Percentiles rank a stretch among this genome's conserved stretches.
Conservation (phyloP, 2,888 invertebrate genomes). For the Ptilodon capucinus region DNA sequence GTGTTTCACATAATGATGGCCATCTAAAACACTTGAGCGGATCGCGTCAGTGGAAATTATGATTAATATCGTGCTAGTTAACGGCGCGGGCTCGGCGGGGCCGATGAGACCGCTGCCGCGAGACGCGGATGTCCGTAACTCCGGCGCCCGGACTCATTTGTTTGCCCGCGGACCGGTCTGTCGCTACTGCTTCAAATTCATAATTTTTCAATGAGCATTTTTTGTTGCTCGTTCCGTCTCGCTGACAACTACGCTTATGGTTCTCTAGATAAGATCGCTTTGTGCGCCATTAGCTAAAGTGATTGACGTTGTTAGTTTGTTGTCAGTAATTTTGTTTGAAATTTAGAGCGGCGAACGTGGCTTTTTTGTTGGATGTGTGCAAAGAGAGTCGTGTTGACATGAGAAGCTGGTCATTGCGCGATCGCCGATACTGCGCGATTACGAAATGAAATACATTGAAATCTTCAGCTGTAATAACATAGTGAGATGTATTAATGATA, state of each 20-base stretch:
- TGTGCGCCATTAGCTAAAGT: conserved; percentile 76
- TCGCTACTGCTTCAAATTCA: conserved; percentile 62
- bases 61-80: conserved; percentile 75
- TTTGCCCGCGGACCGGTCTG: conserved; percentile 50
- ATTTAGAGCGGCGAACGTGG: conserved; percentile 61
- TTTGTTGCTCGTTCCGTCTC: conserved; percentile 50
- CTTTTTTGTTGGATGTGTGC: conserved; percentile 51
- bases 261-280: conserved; percentile 66
- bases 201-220: conserved; percentile 68
- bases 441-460: conserved; percentile 29
- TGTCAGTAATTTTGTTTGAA: conserved; percentile 80
- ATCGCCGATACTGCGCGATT: conserved; percentile 33
- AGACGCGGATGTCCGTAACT: conserved; percentile 56
- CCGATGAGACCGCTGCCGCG: conserved; percentile 23
- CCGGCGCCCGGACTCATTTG: conserved; percentile 59
- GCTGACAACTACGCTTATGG: conserved; percentile 78
- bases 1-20: conserved; percentile 67
- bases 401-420: conserved; percentile 48
- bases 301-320: conserved; percentile 79
- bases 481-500: conserved; percentile 26
- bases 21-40: conserved; percentile 74
- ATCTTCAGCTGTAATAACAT: conserved; percentile 24
- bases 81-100: conserved; percentile 44
- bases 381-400: conserved; percentile 59
- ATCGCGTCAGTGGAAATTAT: conserved; percentile 74